A percentile compares a stretch with the other conserved stretches of the same genome.
Conservation (phyloP, 2,113 vertebrate species). For the Elanoides forficatus region DNA sequence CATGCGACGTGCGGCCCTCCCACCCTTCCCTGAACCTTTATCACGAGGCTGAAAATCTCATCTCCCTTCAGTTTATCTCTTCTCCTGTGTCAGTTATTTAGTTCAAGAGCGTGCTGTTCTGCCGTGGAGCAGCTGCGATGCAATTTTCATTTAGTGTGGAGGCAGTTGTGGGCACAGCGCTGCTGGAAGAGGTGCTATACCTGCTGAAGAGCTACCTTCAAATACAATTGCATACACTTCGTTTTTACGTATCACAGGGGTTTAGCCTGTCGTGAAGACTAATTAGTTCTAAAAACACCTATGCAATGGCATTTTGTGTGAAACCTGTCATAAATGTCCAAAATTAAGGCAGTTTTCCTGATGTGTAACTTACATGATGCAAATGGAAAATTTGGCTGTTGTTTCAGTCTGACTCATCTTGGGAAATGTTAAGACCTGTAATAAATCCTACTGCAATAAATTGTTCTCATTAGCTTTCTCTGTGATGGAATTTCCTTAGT, state of each 20-base stretch:
- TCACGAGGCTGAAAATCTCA: background rate
- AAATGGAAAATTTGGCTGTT: background rate
- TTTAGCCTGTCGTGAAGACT: background rate
- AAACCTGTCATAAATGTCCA: background rate
- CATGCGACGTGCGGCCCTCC: fast-evolving
- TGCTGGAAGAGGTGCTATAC: background rate
- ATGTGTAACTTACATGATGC: background rate
- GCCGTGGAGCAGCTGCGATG: background rate
- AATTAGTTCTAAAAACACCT: background rate
- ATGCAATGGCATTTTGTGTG: background rate
- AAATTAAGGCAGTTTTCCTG: background rate
- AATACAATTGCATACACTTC: background rate
- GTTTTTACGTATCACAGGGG: background rate
- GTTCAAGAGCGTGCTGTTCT: no score
- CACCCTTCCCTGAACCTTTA: background rate
- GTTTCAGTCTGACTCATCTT: background rate
- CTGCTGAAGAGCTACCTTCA: background rate
- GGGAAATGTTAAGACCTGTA: background rate
- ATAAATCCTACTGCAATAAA: background rate
- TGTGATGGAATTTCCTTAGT: background rate
- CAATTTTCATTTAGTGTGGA: background rate
- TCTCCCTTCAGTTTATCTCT: background rate
- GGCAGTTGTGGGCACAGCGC: background rate
- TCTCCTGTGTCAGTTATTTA: no score
- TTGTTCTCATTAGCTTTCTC: background rate